Conservation (phyloP, 2,888 invertebrate genomes). For the Drosophila falleni region DNA sequence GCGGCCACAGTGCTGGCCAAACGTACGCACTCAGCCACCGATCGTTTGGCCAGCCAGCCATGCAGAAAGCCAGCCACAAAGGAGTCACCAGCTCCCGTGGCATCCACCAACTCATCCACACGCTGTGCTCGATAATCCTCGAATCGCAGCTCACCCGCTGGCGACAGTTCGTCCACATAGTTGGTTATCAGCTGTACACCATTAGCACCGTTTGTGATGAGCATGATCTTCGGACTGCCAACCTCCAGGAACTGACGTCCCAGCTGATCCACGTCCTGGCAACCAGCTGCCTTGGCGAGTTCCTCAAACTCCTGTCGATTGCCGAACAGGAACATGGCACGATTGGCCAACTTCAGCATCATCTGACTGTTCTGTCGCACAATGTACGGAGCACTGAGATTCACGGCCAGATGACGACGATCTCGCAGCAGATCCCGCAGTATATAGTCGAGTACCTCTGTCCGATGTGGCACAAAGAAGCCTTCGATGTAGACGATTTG, state of each 20-base stretch:
- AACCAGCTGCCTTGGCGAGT: conserved; percentile 82
- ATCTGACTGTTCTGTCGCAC: conserved; percentile 84
- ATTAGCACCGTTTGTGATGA: conserved; percentile 88
- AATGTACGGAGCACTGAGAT: conserved; percentile 87
- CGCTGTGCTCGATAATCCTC: conserved; percentile 83
- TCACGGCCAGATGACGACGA: conserved; percentile 86
- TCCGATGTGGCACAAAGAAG: conserved; percentile 87
- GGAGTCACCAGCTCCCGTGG: conserved; percentile 88
- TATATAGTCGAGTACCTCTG: conserved; percentile 85
- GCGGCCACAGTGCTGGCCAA: conserved; percentile 85
- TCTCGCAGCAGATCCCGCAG: conserved; percentile 84
- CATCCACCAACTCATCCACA: conserved; percentile 86
- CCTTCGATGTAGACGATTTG: conserved; percentile 87
- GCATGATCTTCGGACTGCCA: conserved; percentile 84
- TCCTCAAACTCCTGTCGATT: conserved; percentile 87
- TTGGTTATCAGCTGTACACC: conserved; percentile 86
- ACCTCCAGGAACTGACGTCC: conserved; percentile 53
- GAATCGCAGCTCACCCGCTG: conserved; percentile 61
- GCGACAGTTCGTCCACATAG: conserved; percentile 68
- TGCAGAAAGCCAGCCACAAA: conserved; percentile 88
- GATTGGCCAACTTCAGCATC: conserved; percentile 85
- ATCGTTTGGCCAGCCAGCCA: conserved; percentile 85
- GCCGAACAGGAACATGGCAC: conserved; percentile 87
- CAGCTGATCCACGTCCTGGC: conserved; percentile 64
- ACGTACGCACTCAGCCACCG: conserved; percentile 85